phyloP scores from a whole-genome alignment of 2,888 invertebrate species.

The Heliconius cydno region DNA sequence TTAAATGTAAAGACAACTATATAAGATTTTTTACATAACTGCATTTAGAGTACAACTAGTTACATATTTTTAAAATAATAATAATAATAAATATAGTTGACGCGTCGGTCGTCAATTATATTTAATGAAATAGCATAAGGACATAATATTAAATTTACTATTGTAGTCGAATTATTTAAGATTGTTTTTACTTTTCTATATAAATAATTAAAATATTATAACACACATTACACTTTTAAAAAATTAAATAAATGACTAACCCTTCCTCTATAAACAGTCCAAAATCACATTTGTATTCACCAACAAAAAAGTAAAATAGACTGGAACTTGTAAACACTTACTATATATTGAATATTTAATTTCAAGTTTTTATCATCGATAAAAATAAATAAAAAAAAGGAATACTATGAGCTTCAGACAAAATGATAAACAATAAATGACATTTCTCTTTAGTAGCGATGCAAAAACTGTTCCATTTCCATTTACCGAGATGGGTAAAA shows the following conservation, averaged over 20 bases:
- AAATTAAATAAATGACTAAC: slow-evolving; percentile 2
- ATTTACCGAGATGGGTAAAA: neutral
- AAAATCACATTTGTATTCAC: slow-evolving; percentile 24
- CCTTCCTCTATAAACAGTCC: slow-evolving; percentile 13
- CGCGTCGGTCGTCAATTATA: too few species aligned
- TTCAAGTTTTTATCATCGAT: too few species aligned
- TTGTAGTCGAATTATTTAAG: neutral
- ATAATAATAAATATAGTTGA: too few species aligned
- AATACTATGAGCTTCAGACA: neutral
- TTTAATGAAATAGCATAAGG: neutral
- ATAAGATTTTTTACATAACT: too few species aligned
- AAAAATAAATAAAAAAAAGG: neutral
- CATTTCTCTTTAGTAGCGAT: slow-evolving; percentile 4
- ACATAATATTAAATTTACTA: neutral
- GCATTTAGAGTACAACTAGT: too few species aligned
- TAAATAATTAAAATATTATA: neutral
- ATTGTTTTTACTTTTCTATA: neutral
- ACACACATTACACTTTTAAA: neutral
- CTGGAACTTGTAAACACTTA: neutral
- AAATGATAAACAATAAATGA: slow-evolving; percentile 20
- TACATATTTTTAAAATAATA: too few species aligned
- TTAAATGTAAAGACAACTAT: too few species aligned
- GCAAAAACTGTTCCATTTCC: slow-evolving; percentile 1
- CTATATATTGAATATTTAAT: neutral
- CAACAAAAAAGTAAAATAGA: neutral